Evolutionary conservation across 2,113 vertebrate species (phyloP), one percentile per base, ranked within the genome.

Genomic region (Callipepla californica): DNA sequence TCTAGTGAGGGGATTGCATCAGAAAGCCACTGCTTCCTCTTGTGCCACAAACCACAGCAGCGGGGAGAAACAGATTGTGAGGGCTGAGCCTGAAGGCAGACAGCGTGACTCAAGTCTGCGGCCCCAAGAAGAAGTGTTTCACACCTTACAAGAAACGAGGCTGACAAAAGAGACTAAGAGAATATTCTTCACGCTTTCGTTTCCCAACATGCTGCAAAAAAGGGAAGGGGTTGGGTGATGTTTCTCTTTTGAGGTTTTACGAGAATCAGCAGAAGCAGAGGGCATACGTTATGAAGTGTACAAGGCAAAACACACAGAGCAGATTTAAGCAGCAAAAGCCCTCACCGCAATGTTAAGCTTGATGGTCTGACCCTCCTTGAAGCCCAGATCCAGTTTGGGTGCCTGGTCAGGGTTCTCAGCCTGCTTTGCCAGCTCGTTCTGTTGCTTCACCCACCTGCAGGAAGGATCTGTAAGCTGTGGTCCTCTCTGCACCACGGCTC

Each of bases 291-390:
- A 32, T 21, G 13, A 4, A 44, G 63, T 4, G 30, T 9, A n/a
- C 57, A 2, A 14, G 45, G 26, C 30, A 30, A 59, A 22, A 53
- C 1, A n/a, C 7, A 0, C 0, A 32, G 53, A 36, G 19, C 0
- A 4, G 68, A 8, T 67, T 32, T 11, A 20, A 36, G 69, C 2
- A 2, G 80, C 12, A 53, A 50, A 74, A 13, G 10, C n/a, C 72
- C 98, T 98, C 97, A 99, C 99, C 96, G 98, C 99, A 1, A 99
- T 99, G 97, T 97, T 99, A 90, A 99, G 98, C 88, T 99, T 99
- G 97, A 99, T 99, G 44, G 99, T 99, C 94, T 99, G 99, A 8
- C 99, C 99, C 50, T 99, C 99, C 96, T 99, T 99, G 96, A 99
- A 99, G 95, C 99, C 98, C 66, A 99, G 97, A 93, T 99, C 99